phyloP scores from a whole-genome alignment of 2,113 vertebrate species.

The Morone chrysops region DNA sequence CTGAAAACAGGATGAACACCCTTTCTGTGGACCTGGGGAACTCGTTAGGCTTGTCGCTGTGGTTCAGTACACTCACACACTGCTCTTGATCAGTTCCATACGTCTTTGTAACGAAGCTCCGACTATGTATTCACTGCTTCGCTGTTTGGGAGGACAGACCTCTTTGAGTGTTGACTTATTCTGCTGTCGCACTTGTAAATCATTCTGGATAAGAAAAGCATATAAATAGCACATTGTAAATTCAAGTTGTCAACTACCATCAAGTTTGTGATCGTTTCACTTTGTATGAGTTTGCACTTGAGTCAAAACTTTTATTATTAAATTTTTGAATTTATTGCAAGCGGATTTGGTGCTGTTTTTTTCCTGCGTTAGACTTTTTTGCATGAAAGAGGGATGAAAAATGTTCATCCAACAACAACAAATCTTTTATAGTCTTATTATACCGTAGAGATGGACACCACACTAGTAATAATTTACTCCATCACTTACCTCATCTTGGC shows the following conservation, averaged over 20 bases:
- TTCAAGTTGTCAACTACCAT: not conserved
- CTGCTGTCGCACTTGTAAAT: slow-evolving; percentile 47
- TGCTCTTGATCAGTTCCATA: slow-evolving; percentile 36
- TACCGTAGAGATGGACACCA: not conserved
- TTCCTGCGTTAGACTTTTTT: slow-evolving; percentile 3
- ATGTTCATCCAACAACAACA: slow-evolving; percentile 6
- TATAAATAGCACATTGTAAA: slow-evolving; percentile 29
- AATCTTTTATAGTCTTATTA: not conserved
- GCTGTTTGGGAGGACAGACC: slow-evolving; percentile 37
- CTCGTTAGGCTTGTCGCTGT: slow-evolving; percentile 73
- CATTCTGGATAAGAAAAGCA: not conserved
- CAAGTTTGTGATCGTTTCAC: slow-evolving; percentile 12
- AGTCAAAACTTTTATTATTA: slow-evolving; percentile 4
- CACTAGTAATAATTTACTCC: not conserved
- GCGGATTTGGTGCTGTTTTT: slow-evolving; percentile 16
- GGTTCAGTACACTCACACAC: slow-evolving; percentile 50
- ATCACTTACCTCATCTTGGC: not conserved
- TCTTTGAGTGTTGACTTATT: slow-evolving; percentile 34
- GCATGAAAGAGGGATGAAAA: not conserved
- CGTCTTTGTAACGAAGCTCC: slow-evolving; percentile 29
- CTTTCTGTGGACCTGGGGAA: slow-evolving; percentile 74
- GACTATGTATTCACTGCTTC: slow-evolving; percentile 38
- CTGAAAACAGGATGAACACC: slow-evolving; percentile 71
- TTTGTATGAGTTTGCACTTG: not conserved
- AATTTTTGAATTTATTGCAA: slow-evolving; percentile 9